phyloP scores from a whole-genome alignment of 2,888 invertebrate genomes.

The Mantis religiosa region DNA sequence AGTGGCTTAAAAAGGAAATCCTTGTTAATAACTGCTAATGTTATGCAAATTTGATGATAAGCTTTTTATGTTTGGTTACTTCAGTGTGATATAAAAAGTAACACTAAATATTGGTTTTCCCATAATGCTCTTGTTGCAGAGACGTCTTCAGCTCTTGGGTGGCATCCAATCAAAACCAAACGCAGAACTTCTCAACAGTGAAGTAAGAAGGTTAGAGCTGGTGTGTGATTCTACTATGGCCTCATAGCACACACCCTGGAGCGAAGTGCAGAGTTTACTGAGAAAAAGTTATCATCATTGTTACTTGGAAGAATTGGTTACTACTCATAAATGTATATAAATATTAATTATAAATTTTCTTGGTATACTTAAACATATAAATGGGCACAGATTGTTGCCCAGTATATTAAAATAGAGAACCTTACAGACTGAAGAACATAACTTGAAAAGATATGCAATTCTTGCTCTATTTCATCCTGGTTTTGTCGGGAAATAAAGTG shows the following conservation, averaged over 20 bases:
- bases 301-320: slow-evolving; percentile 23
- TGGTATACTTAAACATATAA: slow-evolving; percentile 25
- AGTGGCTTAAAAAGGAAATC: too few relatives aligned
- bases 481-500: background rate
- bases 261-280: background rate
- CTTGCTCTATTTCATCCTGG: background rate
- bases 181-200: slow-evolving; percentile 74
- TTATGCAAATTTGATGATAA: too few relatives aligned
- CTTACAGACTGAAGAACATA: slow-evolving; percentile 26
- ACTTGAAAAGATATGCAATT: background rate
- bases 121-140: slow-evolving; percentile 51
- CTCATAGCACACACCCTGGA: background rate
- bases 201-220: slow-evolving; percentile 54
- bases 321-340: slow-evolving; percentile 27
- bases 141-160: slow-evolving; percentile 91
- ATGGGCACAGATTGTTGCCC: slow-evolving; percentile 18
- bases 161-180: slow-evolving; percentile 74
- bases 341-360: slow-evolving; percentile 22
- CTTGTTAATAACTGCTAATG: too few relatives aligned
- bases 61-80: too few relatives aligned
- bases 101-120: too few relatives aligned
- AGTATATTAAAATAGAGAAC: slow-evolving; percentile 27
- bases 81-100: too few relatives aligned
- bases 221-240: background rate
- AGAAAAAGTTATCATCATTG: slow-evolving; percentile 21